Conservation (phyloP, 2,113 vertebrate genomes). For the Takifugu bimaculatus region DNA sequence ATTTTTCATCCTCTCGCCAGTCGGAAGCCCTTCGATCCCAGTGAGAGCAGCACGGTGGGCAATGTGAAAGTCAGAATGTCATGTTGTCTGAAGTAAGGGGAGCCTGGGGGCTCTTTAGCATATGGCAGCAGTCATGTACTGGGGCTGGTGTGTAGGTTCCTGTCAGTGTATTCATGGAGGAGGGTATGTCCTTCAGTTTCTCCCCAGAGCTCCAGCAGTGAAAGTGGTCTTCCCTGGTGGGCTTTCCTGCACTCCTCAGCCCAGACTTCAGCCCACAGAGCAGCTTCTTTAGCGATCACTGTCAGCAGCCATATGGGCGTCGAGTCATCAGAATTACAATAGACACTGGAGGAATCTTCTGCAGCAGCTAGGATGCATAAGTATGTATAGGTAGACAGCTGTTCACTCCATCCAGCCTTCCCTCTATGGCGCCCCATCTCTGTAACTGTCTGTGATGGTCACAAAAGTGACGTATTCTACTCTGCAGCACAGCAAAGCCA, state of each 20-base stretch:
- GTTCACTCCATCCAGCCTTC: background rate
- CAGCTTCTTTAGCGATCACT: constrained; percentile 27
- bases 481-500: no score
- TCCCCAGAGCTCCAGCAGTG: constrained; percentile 45
- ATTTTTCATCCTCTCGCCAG: constrained; percentile 4
- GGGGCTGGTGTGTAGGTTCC: constrained; percentile 28
- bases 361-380: background rate
- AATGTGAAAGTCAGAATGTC: constrained; percentile 42
- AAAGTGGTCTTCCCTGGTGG: constrained; percentile 41
- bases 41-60: constrained; percentile 33
- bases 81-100: constrained; percentile 54
- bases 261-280: constrained; percentile 21
- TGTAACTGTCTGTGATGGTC: background rate
- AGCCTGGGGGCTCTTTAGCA: constrained; percentile 59
- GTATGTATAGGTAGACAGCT: background rate
- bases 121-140: constrained; percentile 44
- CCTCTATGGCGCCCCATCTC: background rate
- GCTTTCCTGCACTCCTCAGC: constrained; percentile 29
- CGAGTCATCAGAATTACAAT: constrained; percentile 36
- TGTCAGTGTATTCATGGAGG: constrained; percentile 31
- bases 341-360: constrained; percentile 3
- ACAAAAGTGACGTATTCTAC: no score
- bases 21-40: constrained; percentile 11
- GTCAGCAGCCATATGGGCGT: constrained; percentile 45
- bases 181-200: constrained; percentile 43